Percentiles rank a stretch among this genome's conserved stretches.
Evolutionary conservation across 2,888 invertebrate species (phyloP).

Genomic region (Lottia scabra): DNA sequence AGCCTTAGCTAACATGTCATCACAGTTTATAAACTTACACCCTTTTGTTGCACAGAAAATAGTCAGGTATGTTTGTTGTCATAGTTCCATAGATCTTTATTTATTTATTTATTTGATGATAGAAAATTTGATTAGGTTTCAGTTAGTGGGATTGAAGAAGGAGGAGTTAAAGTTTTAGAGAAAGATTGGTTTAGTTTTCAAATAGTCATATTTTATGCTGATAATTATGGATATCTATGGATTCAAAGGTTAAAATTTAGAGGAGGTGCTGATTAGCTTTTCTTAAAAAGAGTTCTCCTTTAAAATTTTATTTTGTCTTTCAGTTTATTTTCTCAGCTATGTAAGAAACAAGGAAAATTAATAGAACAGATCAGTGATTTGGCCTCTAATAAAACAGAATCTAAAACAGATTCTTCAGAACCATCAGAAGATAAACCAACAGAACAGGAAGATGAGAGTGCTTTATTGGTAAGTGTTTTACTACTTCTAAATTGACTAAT

Average conservation of each 20-base stretch:
- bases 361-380: conserved; percentile 64
- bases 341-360: conserved; percentile 79
- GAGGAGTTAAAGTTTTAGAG: too few relatives aligned
- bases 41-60: conserved; percentile 96
- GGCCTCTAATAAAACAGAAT: conserved; percentile 39
- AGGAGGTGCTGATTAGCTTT: too few relatives aligned
- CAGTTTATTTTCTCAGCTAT: conserved; percentile 89
- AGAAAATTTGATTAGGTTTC: too few relatives aligned
- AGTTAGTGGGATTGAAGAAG: too few relatives aligned
- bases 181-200: too few relatives aligned
- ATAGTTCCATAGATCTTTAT: too few relatives aligned
- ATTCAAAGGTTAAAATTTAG: too few relatives aligned
- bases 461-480: not conserved
- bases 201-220: too few relatives aligned
- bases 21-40: conserved; percentile 88
- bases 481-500: too few relatives aligned
- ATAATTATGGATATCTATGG: too few relatives aligned
- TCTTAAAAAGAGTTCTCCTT: too few relatives aligned
- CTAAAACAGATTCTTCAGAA: conserved; percentile 27
- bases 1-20: conserved; percentile 98
- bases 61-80: conserved; percentile 71
- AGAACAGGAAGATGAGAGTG: conserved; percentile 58
- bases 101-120: too few relatives aligned
- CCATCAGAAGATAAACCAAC: conserved; percentile 32
- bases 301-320: conserved; percentile 18